Base-by-base conservation (phyloP, 2,888 invertebrate species). In the Conistra vaccinii region DNA sequence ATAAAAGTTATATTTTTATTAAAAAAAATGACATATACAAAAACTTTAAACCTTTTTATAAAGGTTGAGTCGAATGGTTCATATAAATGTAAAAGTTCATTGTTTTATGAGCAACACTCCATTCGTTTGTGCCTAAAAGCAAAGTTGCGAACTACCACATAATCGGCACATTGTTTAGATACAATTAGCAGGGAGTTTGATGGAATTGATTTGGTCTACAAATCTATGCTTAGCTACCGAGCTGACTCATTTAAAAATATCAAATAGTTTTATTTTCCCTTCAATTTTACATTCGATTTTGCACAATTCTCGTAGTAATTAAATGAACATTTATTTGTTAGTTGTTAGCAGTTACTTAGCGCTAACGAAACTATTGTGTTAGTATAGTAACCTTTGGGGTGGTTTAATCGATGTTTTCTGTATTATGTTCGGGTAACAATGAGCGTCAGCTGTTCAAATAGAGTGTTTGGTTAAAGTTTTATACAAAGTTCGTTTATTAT, bases 401-500 rank as follows among this genome's bases (percentile, higher is more conserved):
- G 45, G 66, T 76, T 72, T 72, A 83, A 83, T 83, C 73, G 66
- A 80, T 68, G 73, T 65, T 69, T 78, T 74, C 60, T 69, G 71
- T 80, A 80, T 71, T 72, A 75, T 78, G 62, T 63, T 69, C 55
- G 39, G 45, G 20, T 55, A 45, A 83, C 76, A 80, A 74, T 72
- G 72, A 74, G 20, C 69, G 65, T 57, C 80, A 83, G 80, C 77
- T 77, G 80, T 77, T 77, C 65, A 75, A 83, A 83, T 77, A 70
- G 53, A 70, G 55, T 60, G 76, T 39, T 71, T 32, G 26, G 57
- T 66, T 76, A 7, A 73, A 53, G 73, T 83, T 83, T 76, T 71
- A 63, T 60, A 76, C 73, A 83, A 83, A 70, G 60, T 69, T 57
- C 12, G 66, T 60, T 76, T 80, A 79, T 71, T 76, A 72, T 82